These are phyloP conservation scores for Sphaerodactylus townsendi DNA, from an alignment of 2,113 vertebrate genomes.

Conservation along the genomic window DNA sequence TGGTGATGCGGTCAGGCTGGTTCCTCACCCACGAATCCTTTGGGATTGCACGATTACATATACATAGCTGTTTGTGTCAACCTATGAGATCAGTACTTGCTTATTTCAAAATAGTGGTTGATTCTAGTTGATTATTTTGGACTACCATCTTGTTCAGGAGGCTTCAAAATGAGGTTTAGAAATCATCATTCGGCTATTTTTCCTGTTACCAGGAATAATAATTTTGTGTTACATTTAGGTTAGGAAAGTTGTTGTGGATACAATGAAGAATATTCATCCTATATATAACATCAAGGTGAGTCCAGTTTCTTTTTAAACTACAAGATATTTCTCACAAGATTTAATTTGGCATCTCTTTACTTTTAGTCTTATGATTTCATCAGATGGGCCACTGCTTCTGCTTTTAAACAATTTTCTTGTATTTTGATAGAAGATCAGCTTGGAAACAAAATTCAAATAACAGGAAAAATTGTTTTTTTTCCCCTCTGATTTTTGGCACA, in stretches of 20 bases:
- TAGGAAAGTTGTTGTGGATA: constrained; percentile 95
- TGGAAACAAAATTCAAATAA: background rate
- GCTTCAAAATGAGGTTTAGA: background rate
- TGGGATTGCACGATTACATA: too few relatives aligned
- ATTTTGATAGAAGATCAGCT: background rate
- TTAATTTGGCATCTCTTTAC: background rate
- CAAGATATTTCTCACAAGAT: constrained; percentile 7
- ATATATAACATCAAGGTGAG: constrained; percentile 99
- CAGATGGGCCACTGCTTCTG: background rate
- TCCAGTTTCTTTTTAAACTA: rapidly evolving
- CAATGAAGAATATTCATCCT: constrained; percentile 98
- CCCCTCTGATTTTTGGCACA: background rate
- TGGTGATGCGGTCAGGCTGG: too few relatives aligned
- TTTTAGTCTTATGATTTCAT: background rate
- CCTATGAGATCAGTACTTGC: background rate
- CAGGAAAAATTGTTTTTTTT: background rate
- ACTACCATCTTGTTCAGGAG: background rate
- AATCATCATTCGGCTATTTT: background rate
- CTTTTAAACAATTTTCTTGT: background rate
- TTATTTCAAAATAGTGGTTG: too few relatives aligned
- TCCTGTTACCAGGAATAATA: background rate
- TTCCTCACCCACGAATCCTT: too few relatives aligned
- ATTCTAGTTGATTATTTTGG: too few relatives aligned
- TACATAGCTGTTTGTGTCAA: background rate
- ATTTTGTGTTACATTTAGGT: constrained; percentile 77